These are phyloP conservation scores for Plagiodera versicolora DNA, from an alignment of 2,888 invertebrate genomes.

Conservation along the genomic window DNA sequence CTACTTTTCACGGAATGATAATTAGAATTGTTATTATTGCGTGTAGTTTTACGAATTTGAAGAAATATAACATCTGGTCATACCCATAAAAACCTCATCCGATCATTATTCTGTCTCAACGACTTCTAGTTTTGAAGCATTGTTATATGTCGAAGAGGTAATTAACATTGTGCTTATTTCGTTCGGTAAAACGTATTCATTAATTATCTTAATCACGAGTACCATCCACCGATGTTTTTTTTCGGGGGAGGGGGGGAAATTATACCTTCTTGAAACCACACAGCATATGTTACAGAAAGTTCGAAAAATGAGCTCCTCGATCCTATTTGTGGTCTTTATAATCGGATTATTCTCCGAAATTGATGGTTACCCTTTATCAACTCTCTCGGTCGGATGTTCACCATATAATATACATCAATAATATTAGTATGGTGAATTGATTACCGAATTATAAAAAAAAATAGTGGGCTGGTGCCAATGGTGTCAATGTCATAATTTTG, in stretches of 20 bases:
- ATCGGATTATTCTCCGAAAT: too few species aligned
- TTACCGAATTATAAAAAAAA: too few species aligned
- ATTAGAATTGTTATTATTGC: slow-evolving; percentile 22
- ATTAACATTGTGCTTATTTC: slow-evolving; percentile 25
- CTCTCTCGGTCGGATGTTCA: too few species aligned
- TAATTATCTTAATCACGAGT: slow-evolving; percentile 22
- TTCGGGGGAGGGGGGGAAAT: too few species aligned
- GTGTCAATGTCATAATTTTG: too few species aligned
- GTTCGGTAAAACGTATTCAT: slow-evolving; percentile 20
- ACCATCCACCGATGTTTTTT: slow-evolving; percentile 14
- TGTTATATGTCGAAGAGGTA: slow-evolving; percentile 12
- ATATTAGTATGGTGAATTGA: too few species aligned
- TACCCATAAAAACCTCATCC: slow-evolving; percentile 15
- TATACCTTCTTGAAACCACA: slow-evolving; percentile 1
- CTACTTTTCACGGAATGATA: background rate
- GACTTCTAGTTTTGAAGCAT: slow-evolving; percentile 19
- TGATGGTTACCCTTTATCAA: too few species aligned
- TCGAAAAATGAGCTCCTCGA: too few species aligned
- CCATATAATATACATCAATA: too few species aligned
- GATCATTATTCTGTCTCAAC: slow-evolving; percentile 24
- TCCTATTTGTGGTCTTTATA: too few species aligned
- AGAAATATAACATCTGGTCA: slow-evolving; percentile 29
- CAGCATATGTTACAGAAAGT: slow-evolving; percentile 19
- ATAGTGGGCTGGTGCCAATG: too few species aligned
- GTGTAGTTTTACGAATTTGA: slow-evolving; percentile 23